These are phyloP conservation scores for Nomada ruficornis DNA, from an alignment of 2,888 invertebrate species.

Conservation along the genomic window DNA sequence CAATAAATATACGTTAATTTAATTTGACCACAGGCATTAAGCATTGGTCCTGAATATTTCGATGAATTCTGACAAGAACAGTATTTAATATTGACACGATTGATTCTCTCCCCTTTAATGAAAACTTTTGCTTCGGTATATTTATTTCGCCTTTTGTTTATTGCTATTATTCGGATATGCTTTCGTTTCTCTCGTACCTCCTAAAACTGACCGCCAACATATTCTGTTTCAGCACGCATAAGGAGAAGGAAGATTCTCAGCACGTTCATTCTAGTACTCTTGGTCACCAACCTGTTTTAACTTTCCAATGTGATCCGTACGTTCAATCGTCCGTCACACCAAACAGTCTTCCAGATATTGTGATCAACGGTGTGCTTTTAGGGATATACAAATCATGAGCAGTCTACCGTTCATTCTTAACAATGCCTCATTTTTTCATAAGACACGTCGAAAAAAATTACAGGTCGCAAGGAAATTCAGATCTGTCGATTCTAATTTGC, in stretches of 20 bases:
- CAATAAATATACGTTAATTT: no score
- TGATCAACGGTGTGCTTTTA: slow-evolving; percentile 83
- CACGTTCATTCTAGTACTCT: slow-evolving; percentile 64
- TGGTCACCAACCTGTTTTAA: slow-evolving; percentile 82
- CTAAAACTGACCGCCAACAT: neutral
- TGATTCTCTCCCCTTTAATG: no score
- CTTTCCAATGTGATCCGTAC: slow-evolving; percentile 83
- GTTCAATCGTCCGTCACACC: slow-evolving; percentile 76
- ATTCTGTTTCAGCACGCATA: slow-evolving; percentile 70
- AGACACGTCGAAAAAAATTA: neutral
- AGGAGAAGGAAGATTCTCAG: slow-evolving; percentile 52
- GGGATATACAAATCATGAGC: slow-evolving; percentile 81
- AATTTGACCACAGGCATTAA: no score
- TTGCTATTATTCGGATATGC: no score
- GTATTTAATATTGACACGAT: no score
- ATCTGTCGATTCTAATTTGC: neutral
- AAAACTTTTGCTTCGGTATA: no score
- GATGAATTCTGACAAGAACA: no score
- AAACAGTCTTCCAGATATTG: slow-evolving; percentile 82
- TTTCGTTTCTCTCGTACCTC: no score
- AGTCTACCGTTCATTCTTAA: neutral
- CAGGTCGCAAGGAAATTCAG: neutral
- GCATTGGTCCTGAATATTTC: no score
- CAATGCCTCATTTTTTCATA: neutral
- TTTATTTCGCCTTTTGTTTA: no score